phyloP scores from a whole-genome alignment of 2,797 vertebrate species.

The Galago senegalensis region DNA sequence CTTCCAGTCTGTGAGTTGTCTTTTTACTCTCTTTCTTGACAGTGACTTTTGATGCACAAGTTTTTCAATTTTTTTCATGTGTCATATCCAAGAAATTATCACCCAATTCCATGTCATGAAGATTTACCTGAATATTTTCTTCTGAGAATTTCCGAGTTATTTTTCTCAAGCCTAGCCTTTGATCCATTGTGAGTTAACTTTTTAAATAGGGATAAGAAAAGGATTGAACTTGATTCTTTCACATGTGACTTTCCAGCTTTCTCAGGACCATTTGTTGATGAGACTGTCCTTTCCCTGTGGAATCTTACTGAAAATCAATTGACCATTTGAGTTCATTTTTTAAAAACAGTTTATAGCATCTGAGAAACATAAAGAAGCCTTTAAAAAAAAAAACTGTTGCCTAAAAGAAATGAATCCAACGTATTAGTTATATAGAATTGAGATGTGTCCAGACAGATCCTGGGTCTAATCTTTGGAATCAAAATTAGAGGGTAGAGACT shows the following conservation, averaged over 20 bases:
- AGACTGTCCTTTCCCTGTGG: neutral
- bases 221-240: neutral
- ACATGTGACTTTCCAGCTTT: neutral
- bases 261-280: neutral
- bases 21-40: neutral
- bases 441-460: neutral
- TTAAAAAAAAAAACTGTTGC: neutral
- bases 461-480: slow-evolving; percentile 53
- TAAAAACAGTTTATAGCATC: neutral
- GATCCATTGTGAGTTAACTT: slow-evolving; percentile 14
- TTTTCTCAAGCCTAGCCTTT: neutral
- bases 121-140: neutral
- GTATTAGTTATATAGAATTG: neutral
- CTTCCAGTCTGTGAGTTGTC: neutral
- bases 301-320: slow-evolving; percentile 13
- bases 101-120: neutral
- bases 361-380: slow-evolving; percentile 18
- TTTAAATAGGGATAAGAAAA: neutral
- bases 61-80: neutral
- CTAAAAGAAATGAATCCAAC: slow-evolving; percentile 8
- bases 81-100: neutral
- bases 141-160: neutral
- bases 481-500: neutral
- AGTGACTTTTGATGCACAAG: neutral
- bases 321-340: neutral